Conservation (phyloP, 2,797 vertebrate species). For the Loriculus beryllinus region DNA sequence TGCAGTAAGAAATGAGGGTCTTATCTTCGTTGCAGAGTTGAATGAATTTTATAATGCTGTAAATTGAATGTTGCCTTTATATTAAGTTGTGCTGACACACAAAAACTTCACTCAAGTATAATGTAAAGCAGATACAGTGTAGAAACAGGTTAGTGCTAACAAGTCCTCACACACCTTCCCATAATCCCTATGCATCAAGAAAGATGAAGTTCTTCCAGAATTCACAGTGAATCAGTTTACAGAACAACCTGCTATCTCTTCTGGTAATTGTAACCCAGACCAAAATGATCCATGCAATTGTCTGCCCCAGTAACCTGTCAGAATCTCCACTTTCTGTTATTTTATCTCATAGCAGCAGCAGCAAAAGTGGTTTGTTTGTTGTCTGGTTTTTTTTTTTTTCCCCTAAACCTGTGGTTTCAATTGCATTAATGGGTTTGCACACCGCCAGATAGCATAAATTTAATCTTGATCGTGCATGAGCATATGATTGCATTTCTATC, state of each 20-base stretch:
- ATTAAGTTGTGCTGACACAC: not conserved
- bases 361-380: not conserved
- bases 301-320: not conserved
- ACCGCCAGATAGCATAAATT: not conserved
- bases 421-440: not conserved
- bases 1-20: not conserved
- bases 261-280: not conserved
- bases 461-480: not conserved
- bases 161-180: not conserved
- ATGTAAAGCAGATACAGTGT: not conserved
- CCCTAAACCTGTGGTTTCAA: not conserved
- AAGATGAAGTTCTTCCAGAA: not conserved
- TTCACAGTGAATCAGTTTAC: not conserved
- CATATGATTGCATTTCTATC: not conserved
- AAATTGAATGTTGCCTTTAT: not conserved
- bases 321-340: not conserved
- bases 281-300: not conserved
- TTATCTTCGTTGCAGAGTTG: not conserved
- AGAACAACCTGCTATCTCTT: not conserved
- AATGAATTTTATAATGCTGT: not conserved
- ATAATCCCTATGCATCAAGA: not conserved
- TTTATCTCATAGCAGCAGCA: not conserved
- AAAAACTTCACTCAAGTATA: not conserved
- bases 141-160: not conserved
- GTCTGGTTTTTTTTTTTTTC: rapidly evolving